Conservation (phyloP, 1,140 invertebrate genomes). For the Drosophila santomea region DNA sequence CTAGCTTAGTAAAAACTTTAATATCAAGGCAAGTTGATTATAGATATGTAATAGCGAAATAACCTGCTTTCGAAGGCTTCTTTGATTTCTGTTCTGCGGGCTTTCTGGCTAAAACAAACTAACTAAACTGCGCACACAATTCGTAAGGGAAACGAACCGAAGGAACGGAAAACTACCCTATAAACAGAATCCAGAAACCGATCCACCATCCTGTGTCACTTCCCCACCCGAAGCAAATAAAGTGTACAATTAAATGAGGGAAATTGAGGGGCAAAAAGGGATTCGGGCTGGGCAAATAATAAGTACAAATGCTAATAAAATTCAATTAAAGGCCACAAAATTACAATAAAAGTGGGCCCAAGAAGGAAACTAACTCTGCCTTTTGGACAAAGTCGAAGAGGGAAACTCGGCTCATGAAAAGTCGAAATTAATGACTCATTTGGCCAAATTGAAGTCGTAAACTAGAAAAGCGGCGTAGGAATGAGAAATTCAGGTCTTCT, state of each 20-base stretch:
- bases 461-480: constrained; percentile 42
- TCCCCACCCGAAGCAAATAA: constrained; percentile 50
- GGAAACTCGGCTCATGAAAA: constrained; percentile 62
- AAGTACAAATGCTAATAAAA: constrained; percentile 83
- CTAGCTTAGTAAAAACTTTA: background rate
- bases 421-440: constrained; percentile 83
- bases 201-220: constrained; percentile 7
- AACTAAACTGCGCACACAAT: constrained; percentile 41
- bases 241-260: constrained; percentile 69
- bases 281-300: constrained; percentile 58
- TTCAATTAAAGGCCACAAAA: constrained; percentile 83
- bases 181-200: constrained; percentile 26
- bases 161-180: constrained; percentile 14
- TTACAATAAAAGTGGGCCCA: constrained; percentile 74
- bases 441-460: constrained; percentile 82
- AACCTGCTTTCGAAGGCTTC: background rate
- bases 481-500: constrained; percentile 23
- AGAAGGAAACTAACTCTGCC: constrained; percentile 56
- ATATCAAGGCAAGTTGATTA: background rate
- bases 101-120: constrained; percentile 14
- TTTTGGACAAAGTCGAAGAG: background rate
- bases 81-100: background rate
- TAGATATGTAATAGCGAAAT: background rate
- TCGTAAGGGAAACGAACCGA: constrained; percentile 4
- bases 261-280: background rate